Evolutionary conservation across 2,888 invertebrate species (phyloP).

Genomic region (Atethmia centrago): DNA sequence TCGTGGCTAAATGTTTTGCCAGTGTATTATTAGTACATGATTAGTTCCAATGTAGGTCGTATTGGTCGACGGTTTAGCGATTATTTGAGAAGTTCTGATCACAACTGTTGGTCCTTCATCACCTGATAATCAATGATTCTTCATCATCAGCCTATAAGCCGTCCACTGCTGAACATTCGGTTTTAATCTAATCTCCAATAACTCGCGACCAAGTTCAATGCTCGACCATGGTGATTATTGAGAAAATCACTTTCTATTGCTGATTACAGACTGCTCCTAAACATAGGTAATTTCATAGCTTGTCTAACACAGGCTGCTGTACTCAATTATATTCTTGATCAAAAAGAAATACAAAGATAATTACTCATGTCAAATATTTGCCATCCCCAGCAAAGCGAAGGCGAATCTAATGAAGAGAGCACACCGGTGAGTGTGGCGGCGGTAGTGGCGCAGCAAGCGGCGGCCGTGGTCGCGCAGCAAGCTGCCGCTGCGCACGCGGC

Average conservation of each 20-base stretch:
- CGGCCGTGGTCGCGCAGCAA: conserved; percentile 83
- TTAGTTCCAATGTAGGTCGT: conserved; percentile 22
- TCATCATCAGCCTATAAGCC: not conserved
- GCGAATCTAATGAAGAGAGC: conserved; percentile 90
- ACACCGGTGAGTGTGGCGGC: conserved; percentile 89
- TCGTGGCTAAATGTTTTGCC: conserved; percentile 9
- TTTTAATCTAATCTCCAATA: not conserved
- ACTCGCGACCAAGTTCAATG: not conserved
- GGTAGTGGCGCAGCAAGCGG: conserved; percentile 83
- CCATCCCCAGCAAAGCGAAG: conserved; percentile 81
- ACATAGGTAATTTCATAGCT: not conserved
- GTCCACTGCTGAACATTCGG: not conserved
- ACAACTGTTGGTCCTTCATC: not conserved
- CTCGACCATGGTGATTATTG: not conserved
- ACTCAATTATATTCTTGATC: not conserved
- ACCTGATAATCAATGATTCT: not conserved
- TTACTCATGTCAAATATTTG: conserved; percentile 29
- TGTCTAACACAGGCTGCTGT: not conserved
- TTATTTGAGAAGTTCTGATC: not conserved
- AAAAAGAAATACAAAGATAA: not conserved
- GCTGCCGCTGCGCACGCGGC: conserved; percentile 89
- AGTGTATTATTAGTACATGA: conserved; percentile 20
- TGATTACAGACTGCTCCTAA: not conserved
- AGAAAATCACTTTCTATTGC: not conserved
- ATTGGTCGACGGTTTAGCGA: conserved; percentile 9